Evolutionary conservation across 2,888 invertebrate genomes (phyloP), one percentile per base, ranked within the genome.

Genomic region (Chymomyza caudatula): DNA sequence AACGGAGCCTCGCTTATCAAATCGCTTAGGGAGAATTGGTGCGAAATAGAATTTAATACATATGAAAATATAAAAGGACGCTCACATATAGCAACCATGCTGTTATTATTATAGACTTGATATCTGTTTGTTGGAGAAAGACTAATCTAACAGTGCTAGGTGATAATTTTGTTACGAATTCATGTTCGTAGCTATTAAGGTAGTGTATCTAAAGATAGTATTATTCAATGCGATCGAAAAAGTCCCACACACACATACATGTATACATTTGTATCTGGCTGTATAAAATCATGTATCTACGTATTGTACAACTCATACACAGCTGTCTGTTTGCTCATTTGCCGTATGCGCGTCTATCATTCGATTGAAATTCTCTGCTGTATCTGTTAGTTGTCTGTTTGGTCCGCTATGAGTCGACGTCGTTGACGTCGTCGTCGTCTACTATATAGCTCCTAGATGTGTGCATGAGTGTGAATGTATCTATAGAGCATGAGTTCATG

Each of bases 401-500:
- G 15, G 42, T 56, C 1, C 56, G 19, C 22, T 44, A 37, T 22
- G 29, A 29, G 25, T 49, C 23, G 43, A 15, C 5, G 4, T 20
- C 42, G 44, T 23, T 23, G 13, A 19, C 17, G 17, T 44, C 42
- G 43, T 29, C 25, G 29, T 37, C 29, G 4, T 37, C 20, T 20
- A 19, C 20, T 56, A 3, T 19, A 6, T 44, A 37, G 29, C 29
- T 37, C 11, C 11, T 11, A 2, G 29, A 51, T 59, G 49, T 59
- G 29, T 59, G 20, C 19, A 25, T 43, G 53, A 23, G 15, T 54
- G 49, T 57, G 57, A 25, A 43, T 42, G 63, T 61, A 55, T 19
- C 47, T 17, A 60, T 22, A 56, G 62, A 68, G 67, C 61, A 65
- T 76, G 76, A 76, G 76, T 73, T 76, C 71, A 76, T 67, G 63